Base-by-base conservation (phyloP, 2,797 vertebrate genomes). In the Anableps anableps region DNA sequence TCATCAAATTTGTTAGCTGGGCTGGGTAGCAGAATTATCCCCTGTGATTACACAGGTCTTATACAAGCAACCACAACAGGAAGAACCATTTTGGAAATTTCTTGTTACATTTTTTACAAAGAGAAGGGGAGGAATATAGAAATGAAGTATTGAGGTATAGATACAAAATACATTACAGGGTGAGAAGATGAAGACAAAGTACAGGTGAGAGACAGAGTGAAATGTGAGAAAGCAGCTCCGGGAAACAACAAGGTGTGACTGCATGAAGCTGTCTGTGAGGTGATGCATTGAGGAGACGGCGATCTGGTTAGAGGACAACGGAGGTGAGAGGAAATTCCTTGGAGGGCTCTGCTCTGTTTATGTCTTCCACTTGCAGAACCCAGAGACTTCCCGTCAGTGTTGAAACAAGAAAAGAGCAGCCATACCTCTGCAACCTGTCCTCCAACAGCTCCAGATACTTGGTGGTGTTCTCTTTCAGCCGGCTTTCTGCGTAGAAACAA, bases 361-460 rank as follows among this genome's bases (percentile, higher is more conserved):
- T 47, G 68, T 71, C 68, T 84, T 76, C 70, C 70, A 81, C 78
- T n/a, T 58, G 74, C 58, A 68, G 75, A 87, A 83, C 80, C 82
- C 19, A 0, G 45, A 83, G 81, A 82, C 76, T 75, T 64, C 0
- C 0, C n/a, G 4, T 78, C 17, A 31, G 72, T 36, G 34, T n/a
- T 73, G 58, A 78, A 68, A 31, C 58, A 51, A 1, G 1, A 19
- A 76, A 17, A 75, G 45, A 68, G 5, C 53, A 31, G 60, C 47
- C 87, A 76, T 93, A 97, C 97, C 97, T 96, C 84, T 91, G 93
- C 74, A 97, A 81, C 79, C 94, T 93, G 85, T 96, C 95, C 88
- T 96, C 95, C 76, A 97, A 83, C 8, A 95, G 77, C 85, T 94
- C 95, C 89, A 96, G 94, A 66, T 96, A 97, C 83, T 95, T 96